Base-by-base conservation (phyloP, 2,797 vertebrate species). In the Amphiprion clarkii region DNA sequence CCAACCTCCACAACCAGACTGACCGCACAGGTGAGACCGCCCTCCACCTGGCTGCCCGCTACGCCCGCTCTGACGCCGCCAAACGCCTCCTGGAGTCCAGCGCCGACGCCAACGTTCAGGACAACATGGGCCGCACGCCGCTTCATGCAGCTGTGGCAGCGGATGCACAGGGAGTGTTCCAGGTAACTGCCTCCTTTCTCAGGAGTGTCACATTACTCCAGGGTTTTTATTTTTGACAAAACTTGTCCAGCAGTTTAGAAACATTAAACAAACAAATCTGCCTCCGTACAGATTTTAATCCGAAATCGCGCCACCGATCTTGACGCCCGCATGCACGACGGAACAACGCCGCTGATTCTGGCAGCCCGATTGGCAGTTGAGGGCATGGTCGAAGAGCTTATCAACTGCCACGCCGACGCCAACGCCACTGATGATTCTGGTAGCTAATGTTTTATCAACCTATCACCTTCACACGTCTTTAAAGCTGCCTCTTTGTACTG, bases 11-110 rank as follows among this genome's bases (percentile, higher is more conserved):
- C 95, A 99, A 97, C 91, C 98, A 99, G 92, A 99, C 98, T 0
- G 98, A 99, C 92, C 97, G 98, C 70, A 99, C 98, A 0, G 98
- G 98, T 0, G 98, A 99, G 94, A 99, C 98, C 0, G 98, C 98
- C 0, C 94, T 99, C 16, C 98, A 99, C 91, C 88, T 99, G 88
- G 98, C 98, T 0, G 98, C 98, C 25, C 92, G 98, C 6, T 99
- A 99, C 9, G 98, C 98, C 0, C 97, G 98, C 69, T 99, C 98
- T 0, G 98, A 99, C 0, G 98, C 98, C 0, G 97, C 98, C 91
- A 99, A 99, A 88, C 96, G 98, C 72, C 96, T 99, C 55, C 94
- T 99, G 78, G 98, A 99, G 87, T 98, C 98, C 83, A 99, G 98
- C 0, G 98, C 98, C 0, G 97, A 99, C 0, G 97, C 98, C 62